Evolutionary conservation across 1,140 invertebrate genomes (phyloP).

Genomic region (Meloidogyne hapla): DNA sequence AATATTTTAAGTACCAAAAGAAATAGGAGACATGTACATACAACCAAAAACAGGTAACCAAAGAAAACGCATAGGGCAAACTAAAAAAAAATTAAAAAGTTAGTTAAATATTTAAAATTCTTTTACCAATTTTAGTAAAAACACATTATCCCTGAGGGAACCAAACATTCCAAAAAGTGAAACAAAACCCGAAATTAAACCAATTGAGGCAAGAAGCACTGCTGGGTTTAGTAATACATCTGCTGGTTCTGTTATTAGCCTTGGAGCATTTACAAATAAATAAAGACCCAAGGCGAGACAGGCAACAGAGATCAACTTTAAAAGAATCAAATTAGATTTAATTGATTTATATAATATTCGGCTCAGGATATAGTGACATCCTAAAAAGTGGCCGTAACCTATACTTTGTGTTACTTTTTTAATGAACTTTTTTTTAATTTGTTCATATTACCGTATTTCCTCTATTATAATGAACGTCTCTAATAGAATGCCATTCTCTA

Average conservation of each 20-base stretch:
- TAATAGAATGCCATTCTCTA: too few relatives aligned
- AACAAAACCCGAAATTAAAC: slow-evolving; percentile 51
- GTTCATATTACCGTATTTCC: too few relatives aligned
- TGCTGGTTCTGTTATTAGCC: slow-evolving; percentile 50
- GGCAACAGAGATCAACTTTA: slow-evolving; percentile 56
- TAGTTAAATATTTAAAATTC: neutral
- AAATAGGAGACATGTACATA: slow-evolving; percentile 55
- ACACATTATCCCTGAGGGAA: slow-evolving; percentile 55
- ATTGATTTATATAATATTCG: neutral
- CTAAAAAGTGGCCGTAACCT: neutral
- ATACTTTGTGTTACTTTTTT: neutral
- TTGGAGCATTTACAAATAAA: slow-evolving; percentile 59
- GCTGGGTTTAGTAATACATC: slow-evolving; percentile 61
- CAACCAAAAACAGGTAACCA: slow-evolving; percentile 55
- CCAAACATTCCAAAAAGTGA: slow-evolving; percentile 57
- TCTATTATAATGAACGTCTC: too few relatives aligned
- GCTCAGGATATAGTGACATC: neutral
- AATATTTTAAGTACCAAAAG: slow-evolving; percentile 37
- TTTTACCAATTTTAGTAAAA: slow-evolving; percentile 58
- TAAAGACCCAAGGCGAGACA: slow-evolving; percentile 58
- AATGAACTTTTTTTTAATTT: too few relatives aligned
- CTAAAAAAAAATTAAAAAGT: slow-evolving; percentile 42
- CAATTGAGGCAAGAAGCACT: slow-evolving; percentile 54
- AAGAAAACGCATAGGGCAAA: slow-evolving; percentile 57
- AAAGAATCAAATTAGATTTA: neutral